phyloP scores from a whole-genome alignment of 37 sponge, comb jelly and placozoan species.

The Oscarella lobularis region DNA sequence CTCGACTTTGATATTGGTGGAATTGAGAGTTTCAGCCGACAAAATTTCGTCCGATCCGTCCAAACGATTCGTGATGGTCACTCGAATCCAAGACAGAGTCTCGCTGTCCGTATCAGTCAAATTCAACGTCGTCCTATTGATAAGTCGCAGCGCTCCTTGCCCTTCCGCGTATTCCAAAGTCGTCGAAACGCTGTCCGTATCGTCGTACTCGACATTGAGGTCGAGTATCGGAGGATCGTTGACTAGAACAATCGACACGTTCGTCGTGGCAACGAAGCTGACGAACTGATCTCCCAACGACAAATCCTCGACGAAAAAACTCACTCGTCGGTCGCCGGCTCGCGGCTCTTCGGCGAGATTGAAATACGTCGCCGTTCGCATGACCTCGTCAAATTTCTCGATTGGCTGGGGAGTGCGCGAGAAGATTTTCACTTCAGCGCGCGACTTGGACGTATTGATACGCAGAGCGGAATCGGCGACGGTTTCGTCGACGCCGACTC shows the following conservation, averaged over 20 bases:
- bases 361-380: constrained; percentile 59
- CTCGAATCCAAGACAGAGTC: constrained; percentile 24
- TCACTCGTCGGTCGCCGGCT: constrained; percentile 29
- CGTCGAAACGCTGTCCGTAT: constrained; percentile 23
- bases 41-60: constrained; percentile 49
- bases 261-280: constrained; percentile 30
- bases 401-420: constrained; percentile 18
- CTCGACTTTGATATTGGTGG: constrained; percentile 29
- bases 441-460: background rate
- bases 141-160: constrained; percentile 30
- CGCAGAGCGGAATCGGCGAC: background rate
- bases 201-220: constrained; percentile 29
- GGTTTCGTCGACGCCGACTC: constrained; percentile 17
- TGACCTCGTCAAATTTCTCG: constrained; percentile 23
- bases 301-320: constrained; percentile 26
- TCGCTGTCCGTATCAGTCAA: constrained; percentile 66
- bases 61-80: constrained; percentile 35
- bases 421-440: constrained; percentile 17
- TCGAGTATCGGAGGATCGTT: constrained; percentile 68
- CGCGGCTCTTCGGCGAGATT: constrained; percentile 66
- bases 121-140: constrained; percentile 19
- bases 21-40: constrained; percentile 5
- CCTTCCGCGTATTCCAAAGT: constrained; percentile 58
- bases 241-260: constrained; percentile 19
- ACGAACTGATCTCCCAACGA: constrained; percentile 32